Conservation (phyloP, 1,140 invertebrate genomes). For the Ectropis grisescens region DNA sequence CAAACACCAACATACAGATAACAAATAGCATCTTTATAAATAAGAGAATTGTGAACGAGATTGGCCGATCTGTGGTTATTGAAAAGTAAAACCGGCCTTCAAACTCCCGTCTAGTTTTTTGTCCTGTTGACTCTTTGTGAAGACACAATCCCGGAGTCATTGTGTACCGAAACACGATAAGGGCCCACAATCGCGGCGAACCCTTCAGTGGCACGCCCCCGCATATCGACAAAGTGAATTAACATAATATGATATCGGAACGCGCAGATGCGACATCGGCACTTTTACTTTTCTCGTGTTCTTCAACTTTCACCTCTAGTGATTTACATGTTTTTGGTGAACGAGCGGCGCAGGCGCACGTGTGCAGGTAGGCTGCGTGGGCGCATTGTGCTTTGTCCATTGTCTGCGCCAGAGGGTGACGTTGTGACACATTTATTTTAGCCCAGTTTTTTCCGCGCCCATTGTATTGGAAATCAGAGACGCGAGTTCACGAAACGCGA, state of each 20-base stretch:
- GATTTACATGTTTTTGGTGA: conserved; percentile 49
- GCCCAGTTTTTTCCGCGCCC: conserved; percentile 57
- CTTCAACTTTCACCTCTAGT: conserved; percentile 63
- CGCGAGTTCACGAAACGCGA: conserved; percentile 57
- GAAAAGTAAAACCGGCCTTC: conserved; percentile 28
- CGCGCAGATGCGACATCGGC: conserved; percentile 34
- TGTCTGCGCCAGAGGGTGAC: conserved; percentile 60
- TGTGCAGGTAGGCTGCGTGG: conserved; percentile 38
- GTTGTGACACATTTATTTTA: conserved; percentile 67
- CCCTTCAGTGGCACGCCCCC: conserved; percentile 25
- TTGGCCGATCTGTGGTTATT: conserved; percentile 60
- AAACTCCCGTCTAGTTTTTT: conserved; percentile 32
- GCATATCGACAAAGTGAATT: conserved; percentile 23
- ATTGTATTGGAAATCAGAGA: conserved; percentile 67
- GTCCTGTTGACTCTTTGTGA: conserved; percentile 32
- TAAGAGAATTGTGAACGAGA: conserved; percentile 31
- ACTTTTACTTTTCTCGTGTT: conserved; percentile 57
- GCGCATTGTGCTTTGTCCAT: conserved; percentile 65
- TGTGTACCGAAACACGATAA: conserved; percentile 28
- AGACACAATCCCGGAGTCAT: conserved; percentile 32
- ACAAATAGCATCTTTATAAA: conserved; percentile 34
- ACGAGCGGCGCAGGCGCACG: conserved; percentile 33
- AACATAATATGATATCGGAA: conserved; percentile 40
- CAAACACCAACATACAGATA: conserved; percentile 45
- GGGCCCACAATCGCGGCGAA: conserved; percentile 32